Conservation (phyloP, 2,888 invertebrate genomes). For the Plagiodera versicolora region DNA sequence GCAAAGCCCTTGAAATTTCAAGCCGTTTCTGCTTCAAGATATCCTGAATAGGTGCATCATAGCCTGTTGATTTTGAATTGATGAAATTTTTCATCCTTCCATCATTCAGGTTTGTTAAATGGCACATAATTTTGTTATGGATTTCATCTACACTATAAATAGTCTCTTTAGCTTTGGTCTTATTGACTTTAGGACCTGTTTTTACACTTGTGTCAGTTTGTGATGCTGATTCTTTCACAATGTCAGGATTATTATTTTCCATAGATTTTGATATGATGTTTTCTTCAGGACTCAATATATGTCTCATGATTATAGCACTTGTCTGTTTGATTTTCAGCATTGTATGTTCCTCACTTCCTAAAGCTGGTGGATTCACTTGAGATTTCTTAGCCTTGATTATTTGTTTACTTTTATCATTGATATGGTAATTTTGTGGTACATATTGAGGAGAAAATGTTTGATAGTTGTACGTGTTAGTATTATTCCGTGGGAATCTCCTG, state of each 20-base stretch:
- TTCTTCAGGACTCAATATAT: slow-evolving; percentile 36
- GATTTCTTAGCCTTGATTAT: no score
- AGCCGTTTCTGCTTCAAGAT: slow-evolving; percentile 50
- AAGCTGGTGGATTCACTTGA: slow-evolving; percentile 39
- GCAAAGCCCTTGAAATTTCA: slow-evolving; percentile 49
- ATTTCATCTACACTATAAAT: slow-evolving; percentile 44
- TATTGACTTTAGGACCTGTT: slow-evolving; percentile 6
- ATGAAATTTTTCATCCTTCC: slow-evolving; percentile 50
- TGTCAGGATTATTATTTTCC: not conserved
- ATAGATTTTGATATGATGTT: slow-evolving; percentile 13
- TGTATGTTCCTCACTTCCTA: slow-evolving; percentile 49
- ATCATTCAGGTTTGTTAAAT: slow-evolving; percentile 48
- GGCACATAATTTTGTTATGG: slow-evolving; percentile 48
- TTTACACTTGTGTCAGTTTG: not conserved
- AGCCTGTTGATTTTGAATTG: slow-evolving; percentile 43
- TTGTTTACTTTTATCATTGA: not conserved
- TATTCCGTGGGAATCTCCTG: no score
- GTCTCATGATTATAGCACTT: slow-evolving; percentile 48
- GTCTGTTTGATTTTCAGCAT: slow-evolving; percentile 47
- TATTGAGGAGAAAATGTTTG: no score
- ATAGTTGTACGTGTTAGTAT: no score
- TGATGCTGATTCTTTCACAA: not conserved
- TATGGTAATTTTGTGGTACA: slow-evolving; percentile 7
- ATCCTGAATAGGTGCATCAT: slow-evolving; percentile 48
- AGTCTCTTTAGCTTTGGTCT: slow-evolving; percentile 18